Evolutionary conservation across 2,113 vertebrate genomes (phyloP).

Genomic region (Thinocorus orbignyianus): DNA sequence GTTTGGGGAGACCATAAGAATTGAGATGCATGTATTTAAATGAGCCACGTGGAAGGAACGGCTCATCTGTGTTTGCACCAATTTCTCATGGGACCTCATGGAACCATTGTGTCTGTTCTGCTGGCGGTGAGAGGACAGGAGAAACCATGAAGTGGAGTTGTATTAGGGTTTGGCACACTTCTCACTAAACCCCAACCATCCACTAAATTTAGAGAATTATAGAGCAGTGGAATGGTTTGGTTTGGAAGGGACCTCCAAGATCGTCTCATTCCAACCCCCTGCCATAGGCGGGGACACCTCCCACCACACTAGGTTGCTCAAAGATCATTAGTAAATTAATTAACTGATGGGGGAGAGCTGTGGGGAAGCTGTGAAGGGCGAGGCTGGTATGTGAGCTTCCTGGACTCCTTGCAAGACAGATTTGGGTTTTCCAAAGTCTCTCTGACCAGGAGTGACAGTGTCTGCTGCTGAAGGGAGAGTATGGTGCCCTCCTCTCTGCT

Average conservation of each 20-base stretch:
- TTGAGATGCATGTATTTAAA: not conserved
- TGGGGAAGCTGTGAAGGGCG: not conserved
- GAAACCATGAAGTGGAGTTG: not conserved
- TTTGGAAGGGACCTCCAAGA: too few relatives aligned
- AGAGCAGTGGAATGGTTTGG: too few relatives aligned
- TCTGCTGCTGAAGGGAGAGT: not conserved
- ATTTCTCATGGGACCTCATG: not conserved
- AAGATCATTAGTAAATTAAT: too few relatives aligned
- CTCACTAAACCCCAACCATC: not conserved
- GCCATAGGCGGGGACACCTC: too few relatives aligned
- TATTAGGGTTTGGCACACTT: fast-evolving
- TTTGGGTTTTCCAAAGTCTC: not conserved
- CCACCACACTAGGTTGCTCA: too few relatives aligned
- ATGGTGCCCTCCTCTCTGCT: not conserved
- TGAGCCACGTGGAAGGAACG: fast-evolving
- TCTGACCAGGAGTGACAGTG: not conserved
- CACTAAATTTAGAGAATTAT: too few relatives aligned
- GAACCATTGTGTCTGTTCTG: not conserved
- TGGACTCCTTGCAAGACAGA: not conserved
- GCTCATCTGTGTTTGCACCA: fast-evolving
- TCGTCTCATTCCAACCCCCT: too few relatives aligned
- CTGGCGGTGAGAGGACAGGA: not conserved
- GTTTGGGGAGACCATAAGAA: not conserved
- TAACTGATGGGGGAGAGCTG: too few relatives aligned
- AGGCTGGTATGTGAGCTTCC: not conserved